Conservation (phyloP, 2,888 invertebrate species). For the Petrolisthes manimaculis region DNA sequence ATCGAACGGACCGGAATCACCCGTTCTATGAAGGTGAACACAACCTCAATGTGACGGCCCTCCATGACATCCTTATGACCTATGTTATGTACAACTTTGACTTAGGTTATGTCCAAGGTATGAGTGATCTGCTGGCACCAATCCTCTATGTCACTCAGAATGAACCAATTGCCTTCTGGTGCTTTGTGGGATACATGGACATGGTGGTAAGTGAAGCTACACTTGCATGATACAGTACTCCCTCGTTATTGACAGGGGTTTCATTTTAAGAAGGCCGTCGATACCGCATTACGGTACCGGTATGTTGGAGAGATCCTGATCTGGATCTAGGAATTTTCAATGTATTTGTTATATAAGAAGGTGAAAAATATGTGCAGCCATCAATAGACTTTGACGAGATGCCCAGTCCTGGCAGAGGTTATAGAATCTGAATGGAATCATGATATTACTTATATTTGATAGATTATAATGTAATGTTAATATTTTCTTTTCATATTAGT, state of each 20-base stretch:
- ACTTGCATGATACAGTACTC: conserved; percentile 13
- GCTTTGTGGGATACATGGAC: conserved; percentile 98
- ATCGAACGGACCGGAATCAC: conserved; percentile 91
- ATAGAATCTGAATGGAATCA: no score
- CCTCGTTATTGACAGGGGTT: no score
- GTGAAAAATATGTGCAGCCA: no score
- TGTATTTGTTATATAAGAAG: not conserved
- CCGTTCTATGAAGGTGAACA: conserved; percentile 93
- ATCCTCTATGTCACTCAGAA: conserved; percentile 88
- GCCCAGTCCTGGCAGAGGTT: no score
- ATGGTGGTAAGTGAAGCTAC: conserved; percentile 79
- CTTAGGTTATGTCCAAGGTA: conserved; percentile 82
- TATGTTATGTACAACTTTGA: conserved; percentile 99
- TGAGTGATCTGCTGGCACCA: conserved; percentile 97
- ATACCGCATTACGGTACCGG: no score
- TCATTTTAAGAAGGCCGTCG: no score
- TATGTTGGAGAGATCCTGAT: no score
- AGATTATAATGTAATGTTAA: not conserved
- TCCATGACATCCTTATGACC: conserved; percentile 96
- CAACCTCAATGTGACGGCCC: conserved; percentile 85
- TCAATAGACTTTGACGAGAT: no score
- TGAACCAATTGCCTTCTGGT: conserved; percentile 98
- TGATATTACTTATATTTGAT: no score
- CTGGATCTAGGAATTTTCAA: no score
- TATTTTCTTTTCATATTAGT: conserved; percentile 72